A percentile compares a stretch with the other conserved stretches of the same genome.
Evolutionary conservation across 2,113 vertebrate genomes (phyloP).

Genomic region (Toxostoma redivivum): DNA sequence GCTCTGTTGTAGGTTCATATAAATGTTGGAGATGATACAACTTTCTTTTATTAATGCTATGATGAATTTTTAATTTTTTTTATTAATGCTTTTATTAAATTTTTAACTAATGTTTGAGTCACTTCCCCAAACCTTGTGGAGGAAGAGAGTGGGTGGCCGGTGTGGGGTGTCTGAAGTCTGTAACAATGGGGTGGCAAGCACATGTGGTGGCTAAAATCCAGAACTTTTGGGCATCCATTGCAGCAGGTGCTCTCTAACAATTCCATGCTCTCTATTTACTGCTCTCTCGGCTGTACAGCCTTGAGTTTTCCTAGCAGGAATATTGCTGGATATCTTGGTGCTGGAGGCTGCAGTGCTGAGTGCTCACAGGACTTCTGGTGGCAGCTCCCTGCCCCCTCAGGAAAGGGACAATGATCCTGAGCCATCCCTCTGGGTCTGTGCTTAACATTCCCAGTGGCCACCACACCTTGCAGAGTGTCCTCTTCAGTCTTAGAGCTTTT

Average conservation of each 20-base stretch:
- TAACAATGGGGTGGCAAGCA: neutral
- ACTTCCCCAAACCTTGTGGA: neutral
- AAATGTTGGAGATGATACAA: neutral
- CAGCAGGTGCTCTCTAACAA: neutral
- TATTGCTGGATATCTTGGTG: neutral
- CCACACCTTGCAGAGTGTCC: neutral
- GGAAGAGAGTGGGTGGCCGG: neutral
- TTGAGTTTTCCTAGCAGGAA: neutral
- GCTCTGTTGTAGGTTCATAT: neutral
- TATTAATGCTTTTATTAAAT: constrained; percentile 45
- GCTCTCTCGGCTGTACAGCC: neutral
- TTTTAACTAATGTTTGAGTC: constrained; percentile 15
- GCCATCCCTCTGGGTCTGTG: neutral
- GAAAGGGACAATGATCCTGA: neutral
- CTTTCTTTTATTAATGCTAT: constrained; percentile 34
- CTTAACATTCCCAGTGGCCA: neutral
- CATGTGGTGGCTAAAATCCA: neutral
- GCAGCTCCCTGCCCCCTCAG: neutral
- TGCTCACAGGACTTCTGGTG: rapidly evolving
- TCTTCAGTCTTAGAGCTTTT: neutral
- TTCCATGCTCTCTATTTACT: neutral
- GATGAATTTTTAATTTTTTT: constrained; percentile 43
- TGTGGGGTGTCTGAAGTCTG: neutral
- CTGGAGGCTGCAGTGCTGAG: neutral
- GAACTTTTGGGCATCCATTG: neutral